Base-by-base conservation (phyloP, 2,113 vertebrate species). In the Philantomba maxwellii region DNA sequence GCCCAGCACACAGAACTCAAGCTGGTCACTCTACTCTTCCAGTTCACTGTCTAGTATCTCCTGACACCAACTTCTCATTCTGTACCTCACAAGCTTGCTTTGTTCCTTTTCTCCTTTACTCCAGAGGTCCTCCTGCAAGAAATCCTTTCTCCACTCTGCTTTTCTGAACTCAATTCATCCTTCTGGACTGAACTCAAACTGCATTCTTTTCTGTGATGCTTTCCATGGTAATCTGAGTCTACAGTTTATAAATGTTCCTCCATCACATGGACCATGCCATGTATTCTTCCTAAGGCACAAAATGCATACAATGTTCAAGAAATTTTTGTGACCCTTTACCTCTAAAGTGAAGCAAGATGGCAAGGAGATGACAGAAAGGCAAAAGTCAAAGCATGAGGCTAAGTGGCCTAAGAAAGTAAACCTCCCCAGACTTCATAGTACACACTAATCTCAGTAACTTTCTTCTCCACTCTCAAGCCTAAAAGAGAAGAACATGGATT, bases 131-230 rank as follows among this genome's bases (percentile, higher is more conserved):
- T 73, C 33, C 28, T 85, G 51, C 23, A 82, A 82, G 51, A 28
- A 90, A 64, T 89, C 16, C 70, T 51, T 94, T 58, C 28, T 16
- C 13, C 14, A 26, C 10, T 86, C 57, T 30, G 49, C 78, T 91
- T 94, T 95, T 84, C 57, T 95, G 28, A 95, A 86, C 16, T 81
- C 57, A 91, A 83, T 33, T 47, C 30, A 64, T 66, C 53, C 21
- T 87, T 91, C 39, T 36, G 89, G 87, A 85, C 36, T 19, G 47
- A 89, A n/a, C 87, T 93, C 83, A 95, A 91, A 66, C 53, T 89
- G 10, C 33, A 89, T 86, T 89, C 11, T 82, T 93, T 91, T 75
- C 84, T 80, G 64, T 64, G 45, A 82, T 47, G 25, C 53, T 33
- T 58, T 91, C 2, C 26, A 57, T 45, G 16, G 49, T 70, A 75